Base-by-base conservation (phyloP, 2,888 invertebrate genomes). In the Eupelmus urozonus region DNA sequence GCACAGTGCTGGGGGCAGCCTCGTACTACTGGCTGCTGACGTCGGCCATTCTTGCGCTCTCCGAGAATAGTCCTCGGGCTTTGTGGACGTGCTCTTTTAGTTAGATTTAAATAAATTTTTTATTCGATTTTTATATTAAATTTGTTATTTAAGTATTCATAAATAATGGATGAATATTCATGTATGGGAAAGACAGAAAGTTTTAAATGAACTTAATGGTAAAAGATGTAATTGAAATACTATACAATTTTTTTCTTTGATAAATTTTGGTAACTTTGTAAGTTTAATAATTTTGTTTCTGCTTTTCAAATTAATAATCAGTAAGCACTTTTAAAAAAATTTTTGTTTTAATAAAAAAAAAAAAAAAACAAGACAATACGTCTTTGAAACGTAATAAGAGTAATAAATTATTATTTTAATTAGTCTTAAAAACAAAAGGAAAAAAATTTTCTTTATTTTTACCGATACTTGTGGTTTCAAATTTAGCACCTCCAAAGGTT, bases 11-110 rank as follows among this genome's bases (percentile, higher is more conserved):
- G 42, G 62, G 13, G 34, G 7, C 20, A 59, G 66, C 71, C 77
- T 49, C 20, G 18, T 20, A 20, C 53, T 53, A 11, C 23, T 5
- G 13, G 20, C 5, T 20, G 62, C 23, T 45, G 42, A 51, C 18
- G 42, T 7, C 25, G 67, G 69, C 73, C 78, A 78, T 60, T 69
- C 57, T 66, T 73, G 73, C 45, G 51, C 55, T n/a, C 1, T 20
- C 23, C 1, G 1, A 1, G 16, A 1, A 42, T 49, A 16, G n/a
- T 51, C 49, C 20, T 20, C 3, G 20, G 20, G 1, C 2, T 29
- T 49, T 66, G 20, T 20, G 3, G 53, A 18, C 5, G 53, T 53
- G 11, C 53, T 53, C 53, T 53, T 53, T 2, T 7, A 13, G n/a
- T 9, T 34, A n/a, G n/a, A n/a, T 34, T 34, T 53, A 20, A 53